A percentile compares a stretch with the other conserved stretches of the same genome.
Evolutionary conservation across 2,797 vertebrate species (phyloP).

Genomic region (Falco cherrug): DNA sequence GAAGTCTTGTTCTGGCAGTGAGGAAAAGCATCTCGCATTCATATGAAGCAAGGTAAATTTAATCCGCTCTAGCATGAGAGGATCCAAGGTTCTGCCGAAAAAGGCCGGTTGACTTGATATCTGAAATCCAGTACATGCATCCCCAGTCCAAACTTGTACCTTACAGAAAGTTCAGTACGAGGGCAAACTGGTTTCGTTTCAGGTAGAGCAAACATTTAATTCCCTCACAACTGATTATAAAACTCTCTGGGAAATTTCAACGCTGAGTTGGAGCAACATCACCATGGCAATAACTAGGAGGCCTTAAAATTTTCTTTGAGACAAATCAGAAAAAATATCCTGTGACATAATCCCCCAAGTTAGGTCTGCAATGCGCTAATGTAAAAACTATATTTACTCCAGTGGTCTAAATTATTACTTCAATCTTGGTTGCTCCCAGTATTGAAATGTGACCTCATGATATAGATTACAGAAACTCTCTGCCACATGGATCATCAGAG

Average conservation of each 20-base stretch:
- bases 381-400: conserved; percentile 54
- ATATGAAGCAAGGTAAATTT: background rate
- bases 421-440: conserved; percentile 22
- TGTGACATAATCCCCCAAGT: conserved; percentile 18
- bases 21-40: background rate
- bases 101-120: background rate
- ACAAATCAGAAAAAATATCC: conserved; percentile 53
- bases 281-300: conserved; percentile 68
- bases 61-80: background rate
- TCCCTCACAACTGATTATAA: conserved; percentile 27
- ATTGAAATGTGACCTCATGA: conserved; percentile 36
- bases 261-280: conserved; percentile 39
- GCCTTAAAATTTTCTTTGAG: conserved; percentile 32
- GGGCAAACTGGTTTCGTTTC: conserved; percentile 30
- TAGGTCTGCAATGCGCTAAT: background rate
- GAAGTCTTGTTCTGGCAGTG: background rate
- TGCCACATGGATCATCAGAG: background rate
- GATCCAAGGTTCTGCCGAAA: background rate
- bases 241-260: conserved; percentile 53
- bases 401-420: conserved; percentile 35
- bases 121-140: background rate
- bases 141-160: background rate
- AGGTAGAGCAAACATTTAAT: conserved; percentile 23
- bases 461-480: conserved; percentile 29
- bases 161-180: background rate